Conservation (phyloP, 2,797 vertebrate genomes). For the Aplochiton taeniatus region DNA sequence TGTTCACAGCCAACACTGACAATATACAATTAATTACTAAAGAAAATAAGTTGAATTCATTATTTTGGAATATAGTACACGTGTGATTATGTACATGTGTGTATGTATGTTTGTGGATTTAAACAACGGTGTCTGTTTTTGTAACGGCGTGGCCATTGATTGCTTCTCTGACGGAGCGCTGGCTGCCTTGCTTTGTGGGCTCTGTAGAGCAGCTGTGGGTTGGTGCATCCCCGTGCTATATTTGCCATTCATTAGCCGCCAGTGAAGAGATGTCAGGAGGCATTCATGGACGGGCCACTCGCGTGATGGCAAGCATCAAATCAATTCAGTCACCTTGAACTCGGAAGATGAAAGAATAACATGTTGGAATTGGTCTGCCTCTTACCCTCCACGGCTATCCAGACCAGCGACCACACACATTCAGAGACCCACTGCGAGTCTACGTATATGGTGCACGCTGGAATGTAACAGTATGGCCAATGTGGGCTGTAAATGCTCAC, state of each 20-base stretch:
- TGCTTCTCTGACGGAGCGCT: slow-evolving; percentile 47
- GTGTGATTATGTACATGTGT: slow-evolving; percentile 20
- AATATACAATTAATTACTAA: too few species aligned
- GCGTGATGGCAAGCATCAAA: slow-evolving; percentile 49
- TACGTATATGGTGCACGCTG: too few species aligned
- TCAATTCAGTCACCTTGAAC: slow-evolving; percentile 73
- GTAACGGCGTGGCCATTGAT: slow-evolving; percentile 52
- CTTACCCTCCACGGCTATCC: slow-evolving; percentile 20
- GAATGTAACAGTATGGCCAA: too few species aligned
- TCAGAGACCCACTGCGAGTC: too few species aligned
- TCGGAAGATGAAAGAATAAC: slow-evolving; percentile 65
- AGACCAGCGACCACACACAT: not conserved
- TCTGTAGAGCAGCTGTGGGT: slow-evolving; percentile 53
- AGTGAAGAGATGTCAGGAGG: slow-evolving; percentile 46
- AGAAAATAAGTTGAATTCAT: too few species aligned
- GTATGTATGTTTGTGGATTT: slow-evolving; percentile 18
- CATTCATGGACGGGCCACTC: slow-evolving; percentile 33
- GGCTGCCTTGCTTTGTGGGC: slow-evolving; percentile 42
- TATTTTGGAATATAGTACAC: not conserved
- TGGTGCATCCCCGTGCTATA: slow-evolving; percentile 34
- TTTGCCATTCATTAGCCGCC: slow-evolving; percentile 59
- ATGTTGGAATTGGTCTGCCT: slow-evolving; percentile 43
- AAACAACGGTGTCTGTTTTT: slow-evolving; percentile 37
- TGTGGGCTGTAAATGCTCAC: too few species aligned
- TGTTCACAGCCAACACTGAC: slow-evolving; percentile 5